Evolutionary conservation across 1,140 invertebrate species (phyloP), one percentile per base, ranked within the genome.

Genomic region (Ectropis grisescens): DNA sequence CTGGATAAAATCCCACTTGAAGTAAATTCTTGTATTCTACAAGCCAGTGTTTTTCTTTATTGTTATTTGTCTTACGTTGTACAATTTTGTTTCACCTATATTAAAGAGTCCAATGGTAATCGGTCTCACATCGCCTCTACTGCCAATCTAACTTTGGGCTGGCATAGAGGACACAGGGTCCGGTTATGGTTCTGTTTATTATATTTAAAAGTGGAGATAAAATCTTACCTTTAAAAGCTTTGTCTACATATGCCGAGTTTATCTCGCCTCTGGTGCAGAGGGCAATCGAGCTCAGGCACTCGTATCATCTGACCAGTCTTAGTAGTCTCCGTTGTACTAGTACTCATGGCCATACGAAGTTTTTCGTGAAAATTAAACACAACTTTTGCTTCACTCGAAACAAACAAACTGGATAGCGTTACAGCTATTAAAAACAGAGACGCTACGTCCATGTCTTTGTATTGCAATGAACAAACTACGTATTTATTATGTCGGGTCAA

Each of bases 391-490:
- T 55, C 23, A 11, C 50, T 27, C 39, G 23, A n/a, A n/a, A n/a
- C 13, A 34, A 4, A 33, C 37, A 58, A 47, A 38, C 39, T 32
- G 34, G 33, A 39, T 14, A 59, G 27, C 26, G 47, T 26, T 26
- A 64, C 29, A 39, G 64, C 13, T 36, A 36, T 50, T 27, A 62
- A 10, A 44, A 65, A 37, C 33, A 78, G 33, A 45, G 67, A 47
- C 59, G 67, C 72, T 48, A 58, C 72, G 70, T 69, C 57, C 72
- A 78, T 78, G 61, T 65, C 58, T 58, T 53, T 36, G 57, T 46
- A 59, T 49, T 43, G 50, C 47, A 47, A 43, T 37, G 43, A 56
- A 27, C 41, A 44, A 40, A 78, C 72, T 74, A 69, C 57, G 37
- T 27, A 40, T 37, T 13, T 33, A 25, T 23, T 33, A 33, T 29